Evolutionary conservation across 2,888 invertebrate genomes (phyloP).

Genomic region (Loripinus fragilis): DNA sequence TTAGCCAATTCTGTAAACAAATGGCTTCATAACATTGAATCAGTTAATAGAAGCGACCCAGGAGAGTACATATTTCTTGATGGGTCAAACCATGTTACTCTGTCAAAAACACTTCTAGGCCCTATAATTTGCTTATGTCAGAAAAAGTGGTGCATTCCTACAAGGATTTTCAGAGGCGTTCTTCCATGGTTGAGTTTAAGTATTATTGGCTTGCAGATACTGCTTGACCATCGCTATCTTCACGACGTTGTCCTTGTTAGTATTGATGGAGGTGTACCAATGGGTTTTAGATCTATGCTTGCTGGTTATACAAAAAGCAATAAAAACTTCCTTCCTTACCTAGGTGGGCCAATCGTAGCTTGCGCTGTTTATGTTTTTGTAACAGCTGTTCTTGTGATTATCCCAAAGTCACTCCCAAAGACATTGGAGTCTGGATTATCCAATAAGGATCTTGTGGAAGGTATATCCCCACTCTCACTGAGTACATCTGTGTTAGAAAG

Average conservation of each 20-base stretch:
- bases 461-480: neutral
- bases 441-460: neutral
- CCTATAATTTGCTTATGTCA: neutral
- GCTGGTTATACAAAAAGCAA: neutral
- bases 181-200: neutral
- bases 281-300: conserved; percentile 9
- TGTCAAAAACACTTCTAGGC: neutral
- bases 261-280: neutral
- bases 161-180: neutral
- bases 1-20: neutral
- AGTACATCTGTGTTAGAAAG: neutral
- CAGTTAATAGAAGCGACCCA: neutral
- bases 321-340: neutral
- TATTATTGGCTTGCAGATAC: neutral
- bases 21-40: neutral
- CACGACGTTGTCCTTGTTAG: neutral
- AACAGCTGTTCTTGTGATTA: neutral
- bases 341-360: conserved; percentile 3
- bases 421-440: neutral
- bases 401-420: neutral
- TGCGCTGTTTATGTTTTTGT: neutral
- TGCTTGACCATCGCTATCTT: neutral
- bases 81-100: neutral
- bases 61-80: neutral
- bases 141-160: neutral